phyloP scores from a whole-genome alignment of 2,113 vertebrate species.

The Oxyura jamaicensis region DNA sequence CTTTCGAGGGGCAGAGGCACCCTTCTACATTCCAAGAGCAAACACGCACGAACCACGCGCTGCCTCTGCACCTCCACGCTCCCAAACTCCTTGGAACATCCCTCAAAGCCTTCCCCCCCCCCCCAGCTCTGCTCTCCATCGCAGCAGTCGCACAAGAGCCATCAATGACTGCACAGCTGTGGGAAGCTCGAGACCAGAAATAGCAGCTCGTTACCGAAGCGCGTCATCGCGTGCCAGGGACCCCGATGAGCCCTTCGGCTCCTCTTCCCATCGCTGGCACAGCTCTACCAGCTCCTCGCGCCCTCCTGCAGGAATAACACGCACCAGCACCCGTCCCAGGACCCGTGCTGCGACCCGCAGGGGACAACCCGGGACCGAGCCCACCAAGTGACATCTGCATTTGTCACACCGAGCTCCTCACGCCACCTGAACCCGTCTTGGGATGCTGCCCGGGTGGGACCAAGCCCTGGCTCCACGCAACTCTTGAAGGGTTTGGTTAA shows the following conservation, averaged over 20 bases:
- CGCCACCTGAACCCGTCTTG: constrained; percentile 8
- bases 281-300: not conserved
- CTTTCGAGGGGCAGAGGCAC: not conserved
- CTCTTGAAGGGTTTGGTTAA: constrained; percentile 75
- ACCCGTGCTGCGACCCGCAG: not conserved
- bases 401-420: not conserved
- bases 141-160: not conserved
- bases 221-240: not conserved
- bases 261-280: rapidly evolving
- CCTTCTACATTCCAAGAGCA: not conserved
- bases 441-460: constrained; percentile 11
- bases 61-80: not conserved
- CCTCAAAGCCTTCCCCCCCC: rapidly evolving
- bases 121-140: not conserved
- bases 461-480: constrained; percentile 56
- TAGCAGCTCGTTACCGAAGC: not conserved
- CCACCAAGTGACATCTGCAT: not conserved
- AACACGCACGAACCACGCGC: not conserved
- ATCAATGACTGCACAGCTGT: not conserved
- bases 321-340: not conserved
- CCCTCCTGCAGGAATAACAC: not conserved
- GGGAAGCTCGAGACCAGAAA: not conserved
- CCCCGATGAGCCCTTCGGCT: rapidly evolving
- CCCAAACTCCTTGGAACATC: not conserved
- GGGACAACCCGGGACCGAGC: not conserved